These are phyloP conservation scores for Mimachlamys varia DNA, from an alignment of 2,888 invertebrate species.

Conservation along the genomic window DNA sequence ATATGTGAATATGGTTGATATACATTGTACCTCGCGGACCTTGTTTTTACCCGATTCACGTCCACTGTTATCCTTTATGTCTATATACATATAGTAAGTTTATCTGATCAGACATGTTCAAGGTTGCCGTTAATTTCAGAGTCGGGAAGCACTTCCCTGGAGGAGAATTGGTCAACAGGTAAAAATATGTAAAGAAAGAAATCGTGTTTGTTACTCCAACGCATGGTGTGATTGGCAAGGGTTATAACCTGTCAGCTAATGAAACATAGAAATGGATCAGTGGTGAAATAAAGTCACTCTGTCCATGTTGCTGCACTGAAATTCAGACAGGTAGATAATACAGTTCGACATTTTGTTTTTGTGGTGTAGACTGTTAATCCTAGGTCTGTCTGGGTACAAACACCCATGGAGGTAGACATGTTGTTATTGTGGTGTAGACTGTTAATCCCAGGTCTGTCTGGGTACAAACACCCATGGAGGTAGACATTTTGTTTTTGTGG, in stretches of 20 bases:
- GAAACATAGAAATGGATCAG: background rate
- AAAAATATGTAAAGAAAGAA: background rate
- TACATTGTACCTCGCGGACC: background rate
- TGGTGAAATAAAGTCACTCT: background rate
- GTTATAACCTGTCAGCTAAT: background rate
- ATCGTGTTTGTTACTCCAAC: background rate
- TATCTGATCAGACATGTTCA: background rate
- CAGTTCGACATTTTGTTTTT: too few relatives aligned
- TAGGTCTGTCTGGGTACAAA: too few relatives aligned
- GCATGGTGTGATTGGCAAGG: slow-evolving; percentile 11
- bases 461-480: too few relatives aligned
- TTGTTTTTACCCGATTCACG: background rate
- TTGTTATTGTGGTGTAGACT: too few relatives aligned
- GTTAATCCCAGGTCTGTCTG: too few relatives aligned
- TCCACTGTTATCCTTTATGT: background rate
- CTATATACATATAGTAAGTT: background rate
- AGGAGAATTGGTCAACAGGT: slow-evolving; percentile 2
- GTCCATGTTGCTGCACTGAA: background rate
- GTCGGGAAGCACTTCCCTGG: background rate
- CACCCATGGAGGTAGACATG: too few relatives aligned
- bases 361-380: too few relatives aligned
- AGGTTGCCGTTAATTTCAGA: background rate
- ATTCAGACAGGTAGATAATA: too few relatives aligned
- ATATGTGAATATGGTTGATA: too few relatives aligned
- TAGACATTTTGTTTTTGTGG: too few relatives aligned